Evolutionary conservation across 2,888 invertebrate genomes (phyloP).

Genomic region (Sesia bembeciformis): DNA sequence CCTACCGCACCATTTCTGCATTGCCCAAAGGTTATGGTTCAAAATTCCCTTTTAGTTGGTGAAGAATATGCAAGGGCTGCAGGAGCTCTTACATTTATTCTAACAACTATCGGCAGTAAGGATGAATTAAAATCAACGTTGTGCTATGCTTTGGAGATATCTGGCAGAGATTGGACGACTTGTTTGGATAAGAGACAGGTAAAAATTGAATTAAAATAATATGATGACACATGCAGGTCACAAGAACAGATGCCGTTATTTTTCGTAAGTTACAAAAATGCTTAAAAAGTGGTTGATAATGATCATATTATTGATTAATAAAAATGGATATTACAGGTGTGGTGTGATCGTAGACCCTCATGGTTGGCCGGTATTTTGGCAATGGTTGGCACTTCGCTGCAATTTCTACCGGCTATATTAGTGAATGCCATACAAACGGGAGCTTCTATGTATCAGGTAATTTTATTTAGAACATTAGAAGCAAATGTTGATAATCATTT

Average conservation of each 20-base stretch:
- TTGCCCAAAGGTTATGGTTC: too few relatives aligned
- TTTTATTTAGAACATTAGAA: neutral
- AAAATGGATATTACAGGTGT: conserved; percentile 69
- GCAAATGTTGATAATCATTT: too few relatives aligned
- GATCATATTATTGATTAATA: too few relatives aligned
- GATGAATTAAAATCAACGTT: conserved; percentile 77
- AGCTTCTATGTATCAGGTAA: conserved; percentile 84
- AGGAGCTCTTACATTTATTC: conserved; percentile 76
- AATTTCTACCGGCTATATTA: conserved; percentile 78
- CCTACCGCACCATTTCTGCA: too few relatives aligned
- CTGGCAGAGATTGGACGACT: conserved; percentile 78
- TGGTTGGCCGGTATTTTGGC: conserved; percentile 84
- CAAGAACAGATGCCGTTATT: too few relatives aligned
- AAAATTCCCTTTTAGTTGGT: conserved; percentile 25
- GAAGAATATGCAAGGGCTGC: conserved; percentile 74
- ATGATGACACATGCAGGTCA: too few relatives aligned
- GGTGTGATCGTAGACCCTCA: conserved; percentile 86
- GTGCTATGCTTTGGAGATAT: conserved; percentile 76
- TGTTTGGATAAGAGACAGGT: conserved; percentile 85
- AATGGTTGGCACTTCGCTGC: conserved; percentile 76
- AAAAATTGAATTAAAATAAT: neutral
- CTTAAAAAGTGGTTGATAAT: too few relatives aligned
- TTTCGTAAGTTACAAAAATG: too few relatives aligned
- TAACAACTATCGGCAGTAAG: conserved; percentile 77
- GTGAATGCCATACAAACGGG: conserved; percentile 82